Conservation (phyloP, 2,797 vertebrate genomes). For the Aphelocoma californica region DNA sequence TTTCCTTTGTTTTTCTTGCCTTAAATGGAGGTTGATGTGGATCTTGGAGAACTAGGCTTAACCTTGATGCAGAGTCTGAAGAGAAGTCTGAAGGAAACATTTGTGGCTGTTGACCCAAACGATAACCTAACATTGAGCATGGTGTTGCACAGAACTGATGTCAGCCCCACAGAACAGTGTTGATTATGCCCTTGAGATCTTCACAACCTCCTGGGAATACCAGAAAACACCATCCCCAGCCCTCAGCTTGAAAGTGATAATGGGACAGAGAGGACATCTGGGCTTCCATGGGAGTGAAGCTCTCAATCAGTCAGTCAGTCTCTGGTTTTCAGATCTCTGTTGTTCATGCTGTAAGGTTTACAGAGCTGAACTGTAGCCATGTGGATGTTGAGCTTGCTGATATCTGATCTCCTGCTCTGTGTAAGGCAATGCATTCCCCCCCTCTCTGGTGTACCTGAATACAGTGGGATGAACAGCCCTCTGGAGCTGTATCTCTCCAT, state of each 20-base stretch:
- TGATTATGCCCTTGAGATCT: neutral
- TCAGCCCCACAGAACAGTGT: neutral
- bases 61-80: constrained; percentile 14
- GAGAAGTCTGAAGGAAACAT: constrained; percentile 18
- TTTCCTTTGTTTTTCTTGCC: constrained; percentile 41
- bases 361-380: neutral
- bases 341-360: neutral
- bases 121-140: neutral
- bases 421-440: fast-evolving
- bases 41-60: constrained; percentile 9
- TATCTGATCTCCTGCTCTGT: neutral
- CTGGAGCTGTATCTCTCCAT: neutral
- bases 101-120: neutral
- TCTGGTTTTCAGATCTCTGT: neutral
- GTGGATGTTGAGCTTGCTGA: neutral
- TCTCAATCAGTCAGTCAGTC: neutral
- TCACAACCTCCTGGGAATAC: neutral
- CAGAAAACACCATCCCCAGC: neutral
- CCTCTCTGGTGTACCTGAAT: neutral
- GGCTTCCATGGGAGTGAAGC: neutral
- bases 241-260: neutral
- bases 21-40: neutral
- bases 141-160: neutral
- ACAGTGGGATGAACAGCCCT: neutral
- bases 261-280: neutral